Base-by-base conservation (phyloP, 1,140 invertebrate genomes). In the Drosophila auraria region DNA sequence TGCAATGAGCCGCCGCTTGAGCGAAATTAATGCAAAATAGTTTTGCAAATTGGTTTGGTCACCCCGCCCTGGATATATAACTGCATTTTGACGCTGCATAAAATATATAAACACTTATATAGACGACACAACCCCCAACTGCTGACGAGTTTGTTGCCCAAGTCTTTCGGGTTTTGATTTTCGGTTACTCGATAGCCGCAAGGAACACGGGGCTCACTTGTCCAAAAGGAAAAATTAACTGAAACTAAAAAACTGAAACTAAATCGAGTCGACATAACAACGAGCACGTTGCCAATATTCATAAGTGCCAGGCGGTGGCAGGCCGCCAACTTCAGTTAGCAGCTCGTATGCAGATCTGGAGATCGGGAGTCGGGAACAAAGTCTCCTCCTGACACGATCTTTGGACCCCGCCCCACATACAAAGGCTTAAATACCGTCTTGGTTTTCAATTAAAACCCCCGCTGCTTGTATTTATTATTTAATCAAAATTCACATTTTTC, bases 231-330 rank as follows among this genome's bases (percentile, higher is more conserved):
- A 40, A 62, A 51, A 56, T 63, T 27, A 25, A 68, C 27, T 27
- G 27, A 27, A 27, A 27, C n/a, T n/a, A 56, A 58, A 69, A 69
- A 76, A 62, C 58, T 83, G 84, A 80, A 78, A 70, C 84, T 89
- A 87, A 87, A 78, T 80, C 74, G 84, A 89, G 78, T 64, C 84
- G 84, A 89, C 84, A 80, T 70, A 68, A 69, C 80, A 71, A 81
- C 81, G 80, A 81, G 74, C 59, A 61, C 65, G 77, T 72, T 72
- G 50, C 59, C 77, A 79, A 79, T 79, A 79, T 79, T 71, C 75
- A 79, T 71, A 79, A 51, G 20, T 20, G 20, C 20, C 20, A 20
- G 20, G 20, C 20, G 20, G 20, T 20, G 20, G 20, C 20, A 20
- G 20, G 20, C 20, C 20, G 38, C 36, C 33, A 78, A 78, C 40